Evolutionary conservation across 2,888 invertebrate species (phyloP).

Genomic region (Amitus sp.): DNA sequence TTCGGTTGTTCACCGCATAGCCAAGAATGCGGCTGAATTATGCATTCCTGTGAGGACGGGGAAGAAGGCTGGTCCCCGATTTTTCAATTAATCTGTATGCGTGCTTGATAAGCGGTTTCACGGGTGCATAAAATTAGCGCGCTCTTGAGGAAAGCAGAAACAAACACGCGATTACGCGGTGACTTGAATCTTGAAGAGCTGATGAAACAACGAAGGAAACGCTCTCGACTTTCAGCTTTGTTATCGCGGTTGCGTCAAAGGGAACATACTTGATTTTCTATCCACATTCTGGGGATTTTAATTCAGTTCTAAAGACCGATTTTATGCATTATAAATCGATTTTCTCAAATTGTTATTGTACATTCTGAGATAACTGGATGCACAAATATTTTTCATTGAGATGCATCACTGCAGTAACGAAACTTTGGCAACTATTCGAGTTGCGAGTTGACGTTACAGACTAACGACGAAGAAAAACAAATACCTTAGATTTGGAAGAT

Average conservation of each 20-base stretch:
- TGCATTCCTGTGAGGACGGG: background rate
- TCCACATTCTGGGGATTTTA: too few species aligned
- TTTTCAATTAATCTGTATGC: constrained; percentile 1
- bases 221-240: background rate
- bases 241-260: background rate
- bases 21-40: background rate
- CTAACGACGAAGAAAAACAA: too few species aligned
- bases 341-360: too few species aligned
- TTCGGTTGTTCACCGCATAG: constrained; percentile 28
- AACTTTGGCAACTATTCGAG: too few species aligned
- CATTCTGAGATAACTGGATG: too few species aligned
- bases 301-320: background rate
- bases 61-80: background rate
- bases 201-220: background rate
- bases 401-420: too few species aligned
- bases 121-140: constrained; percentile 3
- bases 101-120: background rate
- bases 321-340: too few species aligned
- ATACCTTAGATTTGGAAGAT: too few species aligned
- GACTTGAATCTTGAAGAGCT: background rate
- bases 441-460: too few species aligned
- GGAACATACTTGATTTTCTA: background rate
- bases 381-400: too few species aligned
- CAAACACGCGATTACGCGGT: background rate
- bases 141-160: background rate